These are phyloP conservation scores for Paracanthobrama guichenoti DNA, from an alignment of 2,113 vertebrate genomes.

Conservation along the genomic window DNA sequence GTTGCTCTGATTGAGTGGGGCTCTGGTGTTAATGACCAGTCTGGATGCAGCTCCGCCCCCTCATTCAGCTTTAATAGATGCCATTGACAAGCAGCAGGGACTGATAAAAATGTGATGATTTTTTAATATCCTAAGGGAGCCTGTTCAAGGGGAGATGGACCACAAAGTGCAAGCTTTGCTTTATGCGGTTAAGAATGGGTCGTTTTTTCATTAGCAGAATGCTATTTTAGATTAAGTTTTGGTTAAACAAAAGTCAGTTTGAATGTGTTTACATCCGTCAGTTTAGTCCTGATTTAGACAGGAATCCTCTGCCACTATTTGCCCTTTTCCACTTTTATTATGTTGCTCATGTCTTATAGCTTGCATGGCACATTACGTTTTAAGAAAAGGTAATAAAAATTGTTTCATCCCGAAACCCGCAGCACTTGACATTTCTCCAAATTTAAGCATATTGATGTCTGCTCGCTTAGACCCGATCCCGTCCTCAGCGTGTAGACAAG, in stretches of 20 bases:
- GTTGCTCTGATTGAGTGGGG: constrained; percentile 68
- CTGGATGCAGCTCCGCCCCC: constrained; percentile 64
- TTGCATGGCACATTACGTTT: constrained; percentile 62
- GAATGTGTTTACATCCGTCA: neutral
- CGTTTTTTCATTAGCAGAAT: constrained; percentile 16
- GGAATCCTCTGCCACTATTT: neutral
- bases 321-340: constrained; percentile 35
- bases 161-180: constrained; percentile 24
- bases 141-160: constrained; percentile 22
- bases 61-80: constrained; percentile 72
- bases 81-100: constrained; percentile 72
- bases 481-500: constrained; percentile 71
- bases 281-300: constrained; percentile 5
- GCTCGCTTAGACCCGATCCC: constrained; percentile 64
- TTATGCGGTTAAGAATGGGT: constrained; percentile 21
- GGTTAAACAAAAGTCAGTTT: constrained; percentile 34
- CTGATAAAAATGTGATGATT: constrained; percentile 65
- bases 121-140: constrained; percentile 51
- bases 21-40: constrained; percentile 72
- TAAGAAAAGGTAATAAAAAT: constrained; percentile 74
- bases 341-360: constrained; percentile 22
- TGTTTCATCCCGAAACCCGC: constrained; percentile 66
- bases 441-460: constrained; percentile 70
- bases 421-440: constrained; percentile 70
- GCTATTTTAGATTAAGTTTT: constrained; percentile 22